Conservation (phyloP, 2,888 invertebrate species). For the Oxystoma pomonae region DNA sequence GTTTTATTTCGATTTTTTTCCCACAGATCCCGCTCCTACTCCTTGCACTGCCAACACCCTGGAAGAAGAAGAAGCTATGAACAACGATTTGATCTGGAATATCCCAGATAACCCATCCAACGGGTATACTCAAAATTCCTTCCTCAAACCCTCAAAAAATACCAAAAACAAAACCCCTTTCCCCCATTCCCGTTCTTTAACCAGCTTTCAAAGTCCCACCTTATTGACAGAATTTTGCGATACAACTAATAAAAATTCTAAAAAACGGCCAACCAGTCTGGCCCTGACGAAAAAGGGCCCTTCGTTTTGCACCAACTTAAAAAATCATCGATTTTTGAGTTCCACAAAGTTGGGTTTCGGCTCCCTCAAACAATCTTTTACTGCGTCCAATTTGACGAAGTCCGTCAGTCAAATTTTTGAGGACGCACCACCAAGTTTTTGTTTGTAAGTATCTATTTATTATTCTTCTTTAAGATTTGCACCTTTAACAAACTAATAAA, state of each 20-base stretch:
- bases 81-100: slow-evolving; percentile 16
- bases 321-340: background rate
- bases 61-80: background rate
- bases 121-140: slow-evolving; percentile 15
- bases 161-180: slow-evolving; percentile 8
- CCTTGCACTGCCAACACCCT: background rate
- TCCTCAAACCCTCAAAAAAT: background rate
- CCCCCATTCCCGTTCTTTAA: slow-evolving; percentile 17
- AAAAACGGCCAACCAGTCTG: background rate
- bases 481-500: too few relatives aligned
- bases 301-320: background rate
- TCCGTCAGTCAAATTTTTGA: background rate
- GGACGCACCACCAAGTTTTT: too few relatives aligned
- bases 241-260: background rate
- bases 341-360: background rate
- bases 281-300: background rate
- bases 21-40: slow-evolving; percentile 16
- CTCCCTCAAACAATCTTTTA: background rate
- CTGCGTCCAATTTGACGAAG: background rate
- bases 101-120: slow-evolving; percentile 21
- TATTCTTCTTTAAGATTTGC: too few relatives aligned
- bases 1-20: slow-evolving; percentile 4
- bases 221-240: background rate
- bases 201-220: background rate
- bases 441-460: background rate